Evolutionary conservation across 2,888 invertebrate genomes (phyloP).

Genomic region (Hypomecis punctinalis): DNA sequence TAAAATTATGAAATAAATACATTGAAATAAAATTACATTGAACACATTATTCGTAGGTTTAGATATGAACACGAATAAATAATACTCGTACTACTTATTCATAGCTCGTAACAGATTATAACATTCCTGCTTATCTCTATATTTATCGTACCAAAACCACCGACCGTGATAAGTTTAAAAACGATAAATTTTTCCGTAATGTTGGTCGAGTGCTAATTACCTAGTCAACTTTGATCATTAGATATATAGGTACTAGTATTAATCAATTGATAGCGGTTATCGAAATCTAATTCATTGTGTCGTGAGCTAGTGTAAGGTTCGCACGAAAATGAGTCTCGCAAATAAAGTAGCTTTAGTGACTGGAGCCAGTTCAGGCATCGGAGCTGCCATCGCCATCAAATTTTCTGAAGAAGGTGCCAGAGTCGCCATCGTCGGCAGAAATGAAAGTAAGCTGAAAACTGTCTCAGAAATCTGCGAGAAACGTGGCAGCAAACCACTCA

Average conservation of each 20-base stretch:
- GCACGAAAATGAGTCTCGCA: slow-evolving; percentile 44
- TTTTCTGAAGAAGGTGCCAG: slow-evolving; percentile 45
- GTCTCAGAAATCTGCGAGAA: slow-evolving; percentile 44
- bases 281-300: not conserved
- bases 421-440: slow-evolving; percentile 50
- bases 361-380: slow-evolving; percentile 51
- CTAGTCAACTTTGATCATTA: no score
- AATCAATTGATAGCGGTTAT: slow-evolving; percentile 4
- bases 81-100: no score
- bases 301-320: not conserved
- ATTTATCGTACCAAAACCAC: no score
- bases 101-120: no score
- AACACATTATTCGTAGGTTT: no score
- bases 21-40: no score
- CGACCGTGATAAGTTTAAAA: no score
- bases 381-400: slow-evolving; percentile 46
- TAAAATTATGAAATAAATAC: no score
- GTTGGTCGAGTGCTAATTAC: no score
- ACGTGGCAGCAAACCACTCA: slow-evolving; percentile 45
- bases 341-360: slow-evolving; percentile 52
- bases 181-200: no score
- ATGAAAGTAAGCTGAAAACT: slow-evolving; percentile 45
- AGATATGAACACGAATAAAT: no score
- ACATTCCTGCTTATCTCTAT: no score
- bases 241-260: not conserved